phyloP scores from a whole-genome alignment of 2,113 vertebrate species.

The Herpetotheres cachinnans region DNA sequence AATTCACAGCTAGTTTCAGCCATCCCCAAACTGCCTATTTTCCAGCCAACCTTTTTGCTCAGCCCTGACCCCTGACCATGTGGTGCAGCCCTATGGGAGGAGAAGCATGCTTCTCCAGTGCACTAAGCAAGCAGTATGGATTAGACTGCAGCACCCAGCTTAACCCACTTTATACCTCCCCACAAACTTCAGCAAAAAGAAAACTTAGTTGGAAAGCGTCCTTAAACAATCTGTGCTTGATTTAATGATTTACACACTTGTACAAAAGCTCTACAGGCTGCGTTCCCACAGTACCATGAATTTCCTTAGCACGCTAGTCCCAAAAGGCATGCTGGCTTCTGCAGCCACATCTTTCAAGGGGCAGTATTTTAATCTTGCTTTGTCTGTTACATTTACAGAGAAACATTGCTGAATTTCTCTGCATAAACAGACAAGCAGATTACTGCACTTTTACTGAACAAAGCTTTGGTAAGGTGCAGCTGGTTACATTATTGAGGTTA shows the following conservation, averaged over 20 bases:
- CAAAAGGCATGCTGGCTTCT: not conserved
- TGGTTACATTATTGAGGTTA: not conserved
- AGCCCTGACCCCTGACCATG: rapidly evolving
- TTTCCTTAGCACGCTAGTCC: not conserved
- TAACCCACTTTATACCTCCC: not conserved
- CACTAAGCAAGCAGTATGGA: rapidly evolving
- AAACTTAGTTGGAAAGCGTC: not conserved
- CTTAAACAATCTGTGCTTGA: not conserved
- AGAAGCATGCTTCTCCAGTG: not conserved
- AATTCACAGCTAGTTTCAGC: not conserved
- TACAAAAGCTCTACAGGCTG: not conserved
- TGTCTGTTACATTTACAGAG: not conserved
- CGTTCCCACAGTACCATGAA: not conserved
- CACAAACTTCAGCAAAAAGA: not conserved
- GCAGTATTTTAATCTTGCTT: not conserved
- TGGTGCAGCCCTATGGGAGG: rapidly evolving
- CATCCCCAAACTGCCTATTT: not conserved
- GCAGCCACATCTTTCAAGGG: not conserved
- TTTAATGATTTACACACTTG: not conserved
- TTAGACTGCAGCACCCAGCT: not conserved
- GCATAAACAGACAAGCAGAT: not conserved
- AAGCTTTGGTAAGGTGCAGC: not conserved
- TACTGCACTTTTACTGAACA: not conserved
- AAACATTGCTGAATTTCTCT: not conserved
- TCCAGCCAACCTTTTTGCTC: not conserved